These are phyloP conservation scores for Drusus annulatus DNA, from an alignment of 1,140 invertebrate genomes.

Conservation along the genomic window DNA sequence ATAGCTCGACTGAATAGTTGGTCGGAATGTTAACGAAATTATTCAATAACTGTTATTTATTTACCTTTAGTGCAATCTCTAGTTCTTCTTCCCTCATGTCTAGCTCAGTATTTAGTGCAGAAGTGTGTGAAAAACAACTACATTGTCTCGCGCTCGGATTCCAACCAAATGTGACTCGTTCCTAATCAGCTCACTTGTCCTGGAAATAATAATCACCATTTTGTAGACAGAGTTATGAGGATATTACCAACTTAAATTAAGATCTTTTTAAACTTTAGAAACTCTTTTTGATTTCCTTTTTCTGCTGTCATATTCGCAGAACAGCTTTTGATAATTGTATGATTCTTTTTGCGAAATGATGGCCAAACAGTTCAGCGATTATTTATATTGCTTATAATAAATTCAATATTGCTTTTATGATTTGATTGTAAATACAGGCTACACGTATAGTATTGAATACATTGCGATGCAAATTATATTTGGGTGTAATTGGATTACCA, in stretches of 20 bases:
- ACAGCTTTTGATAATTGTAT: too few relatives aligned
- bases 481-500: constrained; percentile 7
- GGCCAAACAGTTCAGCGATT: too few relatives aligned
- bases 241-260: too few relatives aligned
- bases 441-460: too few relatives aligned
- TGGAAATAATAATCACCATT: not conserved
- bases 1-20: not conserved
- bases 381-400: too few relatives aligned
- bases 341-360: too few relatives aligned
- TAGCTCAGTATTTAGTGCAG: not conserved
- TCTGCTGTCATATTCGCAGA: too few relatives aligned
- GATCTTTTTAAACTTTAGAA: too few relatives aligned
- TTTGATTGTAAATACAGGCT: too few relatives aligned
- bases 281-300: too few relatives aligned
- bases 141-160: constrained; percentile 16
- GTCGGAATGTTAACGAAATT: constrained; percentile 43
- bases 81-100: constrained; percentile 92
- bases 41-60: not conserved
- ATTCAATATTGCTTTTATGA: too few relatives aligned
- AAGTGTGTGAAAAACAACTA: constrained; percentile 10
- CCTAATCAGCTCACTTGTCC: not conserved
- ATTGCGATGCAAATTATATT: not conserved
- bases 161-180: not conserved
- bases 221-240: too few relatives aligned
- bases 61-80: constrained; percentile 92